Percentiles rank a stretch among this genome's conserved stretches.
Evolutionary conservation across 1,140 invertebrate genomes (phyloP).

Genomic region (Drosophila tani): DNA sequence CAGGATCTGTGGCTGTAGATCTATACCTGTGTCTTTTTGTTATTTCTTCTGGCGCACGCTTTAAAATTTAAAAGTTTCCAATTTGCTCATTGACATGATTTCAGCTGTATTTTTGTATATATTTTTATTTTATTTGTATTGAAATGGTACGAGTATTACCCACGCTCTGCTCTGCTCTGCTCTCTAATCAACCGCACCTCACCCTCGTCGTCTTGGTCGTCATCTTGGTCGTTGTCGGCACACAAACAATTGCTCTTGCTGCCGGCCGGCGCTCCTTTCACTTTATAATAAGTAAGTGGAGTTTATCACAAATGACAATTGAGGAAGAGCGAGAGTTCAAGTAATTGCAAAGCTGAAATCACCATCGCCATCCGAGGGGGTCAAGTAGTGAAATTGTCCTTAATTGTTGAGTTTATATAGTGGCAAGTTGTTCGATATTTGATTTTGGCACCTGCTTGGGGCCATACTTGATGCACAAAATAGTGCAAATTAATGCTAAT

Average conservation of each 20-base stretch:
- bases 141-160: slow-evolving; percentile 30
- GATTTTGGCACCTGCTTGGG: background rate
- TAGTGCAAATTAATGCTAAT: slow-evolving; percentile 13
- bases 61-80: slow-evolving; percentile 62
- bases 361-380: slow-evolving; percentile 9
- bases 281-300: slow-evolving; percentile 60
- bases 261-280: slow-evolving; percentile 67
- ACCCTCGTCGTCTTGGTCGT: background rate
- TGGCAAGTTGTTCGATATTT: background rate
- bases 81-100: slow-evolving; percentile 76
- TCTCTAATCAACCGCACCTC: slow-evolving; percentile 63
- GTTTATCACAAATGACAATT: slow-evolving; percentile 75
- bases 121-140: slow-evolving; percentile 13
- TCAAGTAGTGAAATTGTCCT: slow-evolving; percentile 82
- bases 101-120: slow-evolving; percentile 20
- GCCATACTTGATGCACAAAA: background rate
- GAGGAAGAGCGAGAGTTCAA: slow-evolving; percentile 75
- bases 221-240: slow-evolving; percentile 1
- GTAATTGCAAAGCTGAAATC: slow-evolving; percentile 57
- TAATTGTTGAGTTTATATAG: slow-evolving; percentile 32
- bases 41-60: slow-evolving; percentile 16
- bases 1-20: slow-evolving; percentile 11
- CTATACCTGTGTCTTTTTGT: background rate
- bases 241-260: slow-evolving; percentile 46
- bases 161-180: slow-evolving; percentile 40